phyloP scores from a whole-genome alignment of 1,140 invertebrate genomes.

The Aporrectodea caliginosa region DNA sequence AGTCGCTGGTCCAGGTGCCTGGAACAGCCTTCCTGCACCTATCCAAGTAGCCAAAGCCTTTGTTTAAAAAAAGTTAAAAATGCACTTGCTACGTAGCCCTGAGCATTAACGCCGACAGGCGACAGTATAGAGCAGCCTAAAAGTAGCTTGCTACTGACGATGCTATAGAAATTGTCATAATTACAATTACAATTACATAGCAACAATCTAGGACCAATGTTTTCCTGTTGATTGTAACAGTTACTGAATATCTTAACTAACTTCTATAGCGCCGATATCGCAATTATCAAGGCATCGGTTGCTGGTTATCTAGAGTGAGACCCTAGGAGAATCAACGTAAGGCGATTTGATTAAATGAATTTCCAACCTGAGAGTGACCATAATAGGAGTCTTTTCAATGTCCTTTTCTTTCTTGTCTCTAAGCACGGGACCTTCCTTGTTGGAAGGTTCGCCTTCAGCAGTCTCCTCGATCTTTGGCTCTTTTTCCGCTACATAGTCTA shows the following conservation, averaged over 20 bases:
- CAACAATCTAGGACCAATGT: too few relatives aligned
- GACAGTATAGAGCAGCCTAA: too few relatives aligned
- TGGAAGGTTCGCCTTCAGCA: conserved; percentile 18
- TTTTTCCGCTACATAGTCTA: conserved; percentile 47
- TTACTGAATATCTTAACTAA: too few relatives aligned
- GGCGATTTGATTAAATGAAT: not conserved
- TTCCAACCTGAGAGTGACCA: conserved; percentile 42
- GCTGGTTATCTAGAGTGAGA: not conserved
- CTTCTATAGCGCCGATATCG: not conserved
- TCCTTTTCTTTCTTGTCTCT: conserved; percentile 39
- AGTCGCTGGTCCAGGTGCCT: too few relatives aligned
- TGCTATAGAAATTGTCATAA: not conserved
- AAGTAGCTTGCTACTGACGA: too few relatives aligned
- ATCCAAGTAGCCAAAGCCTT: too few relatives aligned
- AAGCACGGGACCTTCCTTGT: conserved; percentile 26
- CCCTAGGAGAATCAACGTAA: not conserved
- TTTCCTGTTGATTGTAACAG: too few relatives aligned
- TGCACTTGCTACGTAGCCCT: too few relatives aligned
- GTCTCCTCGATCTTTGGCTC: not conserved
- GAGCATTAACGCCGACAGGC: too few relatives aligned
- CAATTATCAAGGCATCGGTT: not conserved
- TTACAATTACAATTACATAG: not conserved
- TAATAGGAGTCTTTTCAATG: conserved; percentile 45
- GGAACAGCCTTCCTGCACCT: too few relatives aligned
- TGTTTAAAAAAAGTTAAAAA: too few relatives aligned